Percentiles rank a stretch among this genome's conserved stretches.
Conservation (phyloP, 2,797 vertebrate genomes). For the Scolopax rusticola region DNA sequence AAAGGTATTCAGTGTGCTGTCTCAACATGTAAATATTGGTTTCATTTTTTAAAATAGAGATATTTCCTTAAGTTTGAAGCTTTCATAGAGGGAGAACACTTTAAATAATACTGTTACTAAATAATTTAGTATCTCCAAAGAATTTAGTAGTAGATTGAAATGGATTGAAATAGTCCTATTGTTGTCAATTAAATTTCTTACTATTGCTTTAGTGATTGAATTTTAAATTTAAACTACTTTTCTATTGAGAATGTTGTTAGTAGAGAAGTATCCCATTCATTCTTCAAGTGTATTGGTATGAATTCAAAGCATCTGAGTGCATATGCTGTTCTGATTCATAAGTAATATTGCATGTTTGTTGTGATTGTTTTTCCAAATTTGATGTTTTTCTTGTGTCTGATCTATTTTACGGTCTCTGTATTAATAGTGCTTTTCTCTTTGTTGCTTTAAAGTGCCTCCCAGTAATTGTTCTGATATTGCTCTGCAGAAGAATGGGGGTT, state of each 20-base stretch:
- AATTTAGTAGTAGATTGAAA: background rate
- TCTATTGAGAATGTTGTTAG: background rate
- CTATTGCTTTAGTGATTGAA: background rate
- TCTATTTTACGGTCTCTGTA: background rate
- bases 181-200: background rate
- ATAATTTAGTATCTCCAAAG: background rate
- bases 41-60: background rate
- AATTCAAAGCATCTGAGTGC: background rate
- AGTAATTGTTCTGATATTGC: background rate
- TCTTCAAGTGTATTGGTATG: background rate
- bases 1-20: background rate
- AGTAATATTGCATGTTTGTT: background rate
- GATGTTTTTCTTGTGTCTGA: background rate
- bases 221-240: background rate
- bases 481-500: background rate
- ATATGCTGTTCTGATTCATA: background rate
- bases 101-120: background rate
- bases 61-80: background rate
- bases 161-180: background rate
- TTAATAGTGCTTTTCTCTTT: background rate
- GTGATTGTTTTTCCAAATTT: constrained; percentile 24
- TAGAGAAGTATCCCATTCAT: background rate
- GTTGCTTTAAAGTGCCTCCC: background rate
- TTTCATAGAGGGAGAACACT: background rate
- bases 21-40: background rate